Percentiles rank a stretch among this genome's conserved stretches.
These are phyloP conservation scores for Acanthopagrus latus DNA, from an alignment of 2,797 vertebrate genomes.

Conservation along the genomic window DNA sequence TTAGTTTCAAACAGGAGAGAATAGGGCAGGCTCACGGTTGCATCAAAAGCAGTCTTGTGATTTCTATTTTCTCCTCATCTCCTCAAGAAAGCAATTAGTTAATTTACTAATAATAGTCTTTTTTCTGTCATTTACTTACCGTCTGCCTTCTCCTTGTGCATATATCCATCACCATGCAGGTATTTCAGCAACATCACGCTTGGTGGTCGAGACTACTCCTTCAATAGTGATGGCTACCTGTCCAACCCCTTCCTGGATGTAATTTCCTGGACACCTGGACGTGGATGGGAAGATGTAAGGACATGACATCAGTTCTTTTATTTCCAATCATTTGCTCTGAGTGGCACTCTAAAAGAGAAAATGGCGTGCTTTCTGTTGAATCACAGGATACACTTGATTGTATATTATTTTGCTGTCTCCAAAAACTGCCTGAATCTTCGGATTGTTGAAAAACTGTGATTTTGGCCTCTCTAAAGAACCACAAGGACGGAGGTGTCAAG, in stretches of 20 bases:
- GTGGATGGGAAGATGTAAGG: conserved; percentile 97
- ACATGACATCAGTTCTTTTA: conserved; percentile 45
- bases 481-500: conserved; percentile 22
- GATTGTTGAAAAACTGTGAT: conserved; percentile 11
- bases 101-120: conserved; percentile 4
- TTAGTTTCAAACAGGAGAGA: conserved; percentile 54
- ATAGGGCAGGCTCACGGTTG: conserved; percentile 29
- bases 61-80: conserved; percentile 20
- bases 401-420: conserved; percentile 22
- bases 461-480: conserved; percentile 29
- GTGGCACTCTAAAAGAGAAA: not conserved
- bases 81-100: conserved; percentile 19
- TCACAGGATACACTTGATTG: not conserved
- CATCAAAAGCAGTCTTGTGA: conserved; percentile 31
- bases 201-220: conserved; percentile 93
- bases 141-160: conserved; percentile 13
- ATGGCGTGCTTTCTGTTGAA: conserved; percentile 4
- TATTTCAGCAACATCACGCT: conserved; percentile 97
- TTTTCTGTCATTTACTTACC: conserved; percentile 20
- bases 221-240: conserved; percentile 93
- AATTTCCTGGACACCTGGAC: conserved; percentile 93
- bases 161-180: conserved; percentile 75
- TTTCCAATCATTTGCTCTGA: not conserved
- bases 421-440: conserved; percentile 8
- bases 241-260: conserved; percentile 95